Conservation (phyloP, 2,113 vertebrate genomes). For the Tamias sibiricus region DNA sequence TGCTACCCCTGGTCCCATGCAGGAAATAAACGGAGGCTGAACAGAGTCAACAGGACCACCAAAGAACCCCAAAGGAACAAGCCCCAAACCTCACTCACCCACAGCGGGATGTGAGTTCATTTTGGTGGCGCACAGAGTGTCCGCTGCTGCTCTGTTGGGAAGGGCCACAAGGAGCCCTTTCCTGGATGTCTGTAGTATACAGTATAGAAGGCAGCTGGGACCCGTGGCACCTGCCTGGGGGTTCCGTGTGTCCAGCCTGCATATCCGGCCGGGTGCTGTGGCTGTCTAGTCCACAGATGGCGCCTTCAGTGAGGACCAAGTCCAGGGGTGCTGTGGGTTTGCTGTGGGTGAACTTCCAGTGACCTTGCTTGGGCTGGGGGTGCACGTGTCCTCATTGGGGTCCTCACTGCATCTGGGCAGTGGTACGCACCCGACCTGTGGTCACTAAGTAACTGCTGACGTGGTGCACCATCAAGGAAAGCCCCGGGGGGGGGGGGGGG, state of each 20-base stretch:
- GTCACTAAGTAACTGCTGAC: background rate
- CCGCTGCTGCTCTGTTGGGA: background rate
- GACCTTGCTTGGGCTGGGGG: background rate
- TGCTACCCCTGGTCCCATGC: background rate
- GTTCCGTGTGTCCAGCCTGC: background rate
- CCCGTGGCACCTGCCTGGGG: background rate
- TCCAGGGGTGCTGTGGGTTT: background rate
- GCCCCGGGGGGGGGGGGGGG: background rate
- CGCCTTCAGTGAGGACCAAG: background rate
- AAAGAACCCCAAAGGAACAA: background rate
- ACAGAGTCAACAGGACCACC: background rate
- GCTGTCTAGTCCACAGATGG: background rate
- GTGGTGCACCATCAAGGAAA: background rate
- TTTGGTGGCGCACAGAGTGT: conserved; percentile 51
- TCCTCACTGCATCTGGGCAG: no score
- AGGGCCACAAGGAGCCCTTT: conserved; percentile 48
- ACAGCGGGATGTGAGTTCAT: background rate
- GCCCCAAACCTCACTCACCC: background rate
- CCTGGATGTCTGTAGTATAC: conserved; percentile 51
- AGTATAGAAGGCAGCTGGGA: conserved; percentile 41
- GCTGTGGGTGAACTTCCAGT: background rate
- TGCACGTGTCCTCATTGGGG: background rate
- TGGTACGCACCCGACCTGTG: background rate
- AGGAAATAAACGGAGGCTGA: background rate
- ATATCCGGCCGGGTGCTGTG: background rate